Conservation (phyloP, 2,888 invertebrate species). For the Noctua comes region DNA sequence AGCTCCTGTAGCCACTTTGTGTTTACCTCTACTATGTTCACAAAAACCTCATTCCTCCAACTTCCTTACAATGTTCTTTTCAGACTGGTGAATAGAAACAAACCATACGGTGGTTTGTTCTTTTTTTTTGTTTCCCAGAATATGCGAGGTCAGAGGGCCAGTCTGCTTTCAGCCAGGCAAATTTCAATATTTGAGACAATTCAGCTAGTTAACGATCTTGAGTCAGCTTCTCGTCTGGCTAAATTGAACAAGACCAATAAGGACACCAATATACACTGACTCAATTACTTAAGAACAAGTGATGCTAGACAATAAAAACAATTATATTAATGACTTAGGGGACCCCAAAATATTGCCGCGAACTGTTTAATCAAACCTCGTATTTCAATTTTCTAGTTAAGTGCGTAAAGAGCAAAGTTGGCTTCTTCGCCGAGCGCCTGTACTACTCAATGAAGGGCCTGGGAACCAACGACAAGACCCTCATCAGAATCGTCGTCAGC, state of each 20-base stretch:
- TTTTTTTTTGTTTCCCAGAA: not conserved
- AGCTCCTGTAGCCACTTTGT: not conserved
- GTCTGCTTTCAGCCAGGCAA: too few species aligned
- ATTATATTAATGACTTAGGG: not conserved
- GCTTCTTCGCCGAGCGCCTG: slow-evolving; percentile 97
- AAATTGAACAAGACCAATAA: not conserved
- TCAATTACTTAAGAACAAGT: not conserved
- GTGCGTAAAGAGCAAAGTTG: slow-evolving; percentile 97
- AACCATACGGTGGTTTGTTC: too few species aligned
- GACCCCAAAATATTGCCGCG: not conserved
- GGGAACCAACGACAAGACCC: slow-evolving; percentile 96
- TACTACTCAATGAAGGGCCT: slow-evolving; percentile 97
- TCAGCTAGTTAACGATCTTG: slow-evolving; percentile 4
- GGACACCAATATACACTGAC: not conserved
- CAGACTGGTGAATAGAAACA: not conserved
- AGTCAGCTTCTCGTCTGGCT: not conserved
- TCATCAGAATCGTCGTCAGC: slow-evolving; percentile 97
- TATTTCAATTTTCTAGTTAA: slow-evolving; percentile 91
- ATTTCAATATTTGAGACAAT: slow-evolving; percentile 1
- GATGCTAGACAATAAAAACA: not conserved
- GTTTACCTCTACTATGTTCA: not conserved
- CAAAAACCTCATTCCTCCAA: not conserved
- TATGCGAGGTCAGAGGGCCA: too few species aligned
- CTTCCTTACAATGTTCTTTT: not conserved
- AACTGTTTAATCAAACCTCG: slow-evolving; percentile 6